These are phyloP conservation scores for Melanophora roralis DNA, from an alignment of 2,888 invertebrate genomes.

Conservation along the genomic window DNA sequence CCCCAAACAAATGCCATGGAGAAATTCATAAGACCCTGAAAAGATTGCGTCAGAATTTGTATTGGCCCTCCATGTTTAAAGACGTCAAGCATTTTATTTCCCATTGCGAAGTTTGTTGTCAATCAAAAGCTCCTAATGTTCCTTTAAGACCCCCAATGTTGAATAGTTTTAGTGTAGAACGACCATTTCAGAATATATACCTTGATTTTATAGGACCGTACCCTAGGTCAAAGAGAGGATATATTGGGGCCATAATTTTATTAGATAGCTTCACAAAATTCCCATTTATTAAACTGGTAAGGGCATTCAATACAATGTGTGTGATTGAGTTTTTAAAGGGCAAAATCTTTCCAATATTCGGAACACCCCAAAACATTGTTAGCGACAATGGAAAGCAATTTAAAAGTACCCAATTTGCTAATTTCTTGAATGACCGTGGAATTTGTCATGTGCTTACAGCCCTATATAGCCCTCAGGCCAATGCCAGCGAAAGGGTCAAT, in stretches of 20 bases:
- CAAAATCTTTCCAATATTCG: conserved; percentile 64
- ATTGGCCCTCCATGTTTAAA: conserved; percentile 30
- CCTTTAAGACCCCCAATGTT: conserved; percentile 28
- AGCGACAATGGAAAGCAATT: conserved; percentile 67
- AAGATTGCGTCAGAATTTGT: neutral
- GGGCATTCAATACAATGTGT: neutral
- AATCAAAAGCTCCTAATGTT: no score
- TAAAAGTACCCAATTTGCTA: conserved; percentile 39
- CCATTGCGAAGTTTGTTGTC: neutral
- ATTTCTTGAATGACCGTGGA: conserved; percentile 43
- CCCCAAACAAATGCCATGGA: neutral
- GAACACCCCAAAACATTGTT: conserved; percentile 61
- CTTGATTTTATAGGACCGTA: conserved; percentile 50
- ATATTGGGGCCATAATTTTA: conserved; percentile 34
- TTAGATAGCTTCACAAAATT: conserved; percentile 43
- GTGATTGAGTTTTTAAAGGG: conserved; percentile 31
- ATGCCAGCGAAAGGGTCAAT: conserved; percentile 70
- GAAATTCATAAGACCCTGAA: neutral
- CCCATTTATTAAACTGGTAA: conserved; percentile 26
- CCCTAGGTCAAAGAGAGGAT: conserved; percentile 40
- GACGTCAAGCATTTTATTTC: neutral
- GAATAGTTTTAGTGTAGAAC: neutral
- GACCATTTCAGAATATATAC: conserved; percentile 40
- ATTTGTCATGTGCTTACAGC: conserved; percentile 58
- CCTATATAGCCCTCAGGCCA: conserved; percentile 69